Evolutionary conservation across 2,888 invertebrate genomes (phyloP).

Genomic region (Dorcus parallelipipedus): DNA sequence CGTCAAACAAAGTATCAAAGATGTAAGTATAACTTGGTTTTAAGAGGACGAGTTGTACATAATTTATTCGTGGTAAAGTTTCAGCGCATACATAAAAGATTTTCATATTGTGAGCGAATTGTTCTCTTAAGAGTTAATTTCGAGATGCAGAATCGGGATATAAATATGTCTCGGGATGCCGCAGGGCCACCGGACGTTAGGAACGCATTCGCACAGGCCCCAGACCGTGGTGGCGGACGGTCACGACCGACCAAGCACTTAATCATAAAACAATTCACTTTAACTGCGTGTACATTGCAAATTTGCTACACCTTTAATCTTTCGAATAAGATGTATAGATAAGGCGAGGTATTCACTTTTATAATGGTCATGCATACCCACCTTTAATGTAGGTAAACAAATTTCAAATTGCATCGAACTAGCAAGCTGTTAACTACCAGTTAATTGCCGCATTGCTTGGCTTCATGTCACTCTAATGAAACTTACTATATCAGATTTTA

Average conservation of each 20-base stretch:
- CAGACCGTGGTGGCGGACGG: conserved; percentile 27
- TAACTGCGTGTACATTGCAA: conserved; percentile 30
- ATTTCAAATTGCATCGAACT: conserved; percentile 1
- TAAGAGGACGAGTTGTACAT: neutral
- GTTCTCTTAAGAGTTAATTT: conserved; percentile 29
- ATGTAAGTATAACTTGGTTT: too few relatives aligned
- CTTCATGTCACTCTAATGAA: conserved; percentile 2
- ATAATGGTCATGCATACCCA: conserved; percentile 15
- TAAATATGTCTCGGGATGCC: conserved; percentile 37
- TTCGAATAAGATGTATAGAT: conserved; percentile 28
- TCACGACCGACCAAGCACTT: conserved; percentile 40
- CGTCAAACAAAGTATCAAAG: too few relatives aligned
- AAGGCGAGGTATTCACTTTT: conserved; percentile 23
- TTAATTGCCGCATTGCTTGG: neutral
- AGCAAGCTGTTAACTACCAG: neutral
- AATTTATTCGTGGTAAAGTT: conserved; percentile 24
- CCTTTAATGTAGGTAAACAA: conserved; percentile 18
- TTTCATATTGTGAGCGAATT: conserved; percentile 18
- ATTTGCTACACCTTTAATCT: conserved; percentile 31
- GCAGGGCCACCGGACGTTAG: conserved; percentile 27
- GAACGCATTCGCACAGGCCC: conserved; percentile 23
- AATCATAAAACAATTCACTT: conserved; percentile 40
- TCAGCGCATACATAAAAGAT: conserved; percentile 22
- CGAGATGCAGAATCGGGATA: conserved; percentile 30
- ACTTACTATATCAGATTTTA: neutral